Percentiles rank a stretch among this genome's conserved stretches.
phyloP scores from a whole-genome alignment of 2,797 vertebrate genomes.

The Nothura maculosa region DNA sequence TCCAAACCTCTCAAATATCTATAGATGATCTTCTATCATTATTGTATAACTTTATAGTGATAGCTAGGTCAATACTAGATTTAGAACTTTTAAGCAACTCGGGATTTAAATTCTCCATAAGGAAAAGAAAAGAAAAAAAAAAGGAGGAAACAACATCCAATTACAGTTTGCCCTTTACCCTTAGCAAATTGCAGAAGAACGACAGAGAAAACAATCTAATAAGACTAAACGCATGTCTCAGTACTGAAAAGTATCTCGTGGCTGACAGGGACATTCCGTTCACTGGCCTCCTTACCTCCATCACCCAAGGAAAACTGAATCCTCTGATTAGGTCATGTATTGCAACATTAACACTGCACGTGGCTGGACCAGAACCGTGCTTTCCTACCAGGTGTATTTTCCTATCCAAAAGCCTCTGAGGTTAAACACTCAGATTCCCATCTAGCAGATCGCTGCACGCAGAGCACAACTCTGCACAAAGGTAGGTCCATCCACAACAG shows the following conservation, averaged over 20 bases:
- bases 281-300: not conserved
- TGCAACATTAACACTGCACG: not conserved
- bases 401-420: fast-evolving
- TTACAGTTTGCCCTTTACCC: not conserved
- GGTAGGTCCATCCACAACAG: fast-evolving
- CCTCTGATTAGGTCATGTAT: not conserved
- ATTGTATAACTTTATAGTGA: not conserved
- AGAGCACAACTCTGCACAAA: not conserved
- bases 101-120: not conserved
- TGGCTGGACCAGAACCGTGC: fast-evolving
- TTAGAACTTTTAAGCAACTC: not conserved
- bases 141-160: not conserved
- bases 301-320: not conserved
- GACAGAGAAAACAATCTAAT: not conserved
- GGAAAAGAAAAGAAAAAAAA: no score
- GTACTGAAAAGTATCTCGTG: not conserved
- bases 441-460: fast-evolving
- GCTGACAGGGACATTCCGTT: not conserved
- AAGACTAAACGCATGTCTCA: not conserved
- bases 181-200: not conserved
- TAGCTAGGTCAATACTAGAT: not conserved
- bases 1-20: not conserved
- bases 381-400: not conserved
- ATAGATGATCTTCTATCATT: not conserved
- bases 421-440: not conserved